Conservation (phyloP, 2,113 vertebrate species). For the Pithys albifrons region DNA sequence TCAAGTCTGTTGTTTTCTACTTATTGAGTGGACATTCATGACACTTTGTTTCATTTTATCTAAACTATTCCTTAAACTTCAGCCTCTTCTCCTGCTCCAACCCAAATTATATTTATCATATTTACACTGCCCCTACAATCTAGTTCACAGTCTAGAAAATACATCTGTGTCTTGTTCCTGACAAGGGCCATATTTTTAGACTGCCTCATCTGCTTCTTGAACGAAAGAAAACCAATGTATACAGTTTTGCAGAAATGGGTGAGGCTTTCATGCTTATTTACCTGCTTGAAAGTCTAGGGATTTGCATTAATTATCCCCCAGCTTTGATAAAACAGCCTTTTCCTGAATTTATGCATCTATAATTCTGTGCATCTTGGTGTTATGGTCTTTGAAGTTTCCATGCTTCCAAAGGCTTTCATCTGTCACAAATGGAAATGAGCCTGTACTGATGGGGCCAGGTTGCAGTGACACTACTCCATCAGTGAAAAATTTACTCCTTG, state of each 20-base stretch:
- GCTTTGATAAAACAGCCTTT: conserved; percentile 30
- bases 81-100: not conserved
- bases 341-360: conserved; percentile 35
- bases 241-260: not conserved
- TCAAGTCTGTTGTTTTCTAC: not conserved
- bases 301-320: conserved; percentile 49
- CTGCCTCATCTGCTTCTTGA: not conserved
- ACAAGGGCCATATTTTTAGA: not conserved
- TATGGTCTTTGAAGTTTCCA: conserved; percentile 46
- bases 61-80: not conserved
- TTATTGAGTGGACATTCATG: not conserved
- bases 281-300: conserved; percentile 35
- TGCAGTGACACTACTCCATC: not conserved
- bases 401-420: conserved; percentile 36
- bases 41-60: not conserved
- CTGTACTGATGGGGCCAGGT: not conserved
- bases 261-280: conserved; percentile 45
- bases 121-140: not conserved
- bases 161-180: not conserved
- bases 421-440: conserved; percentile 27
- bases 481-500: not conserved
- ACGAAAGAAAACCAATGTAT: not conserved
- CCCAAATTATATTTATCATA: not conserved
- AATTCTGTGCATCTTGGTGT: not conserved
- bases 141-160: not conserved